Conservation (phyloP, 2,797 vertebrate genomes). For the Pangasius sanitwongsei region DNA sequence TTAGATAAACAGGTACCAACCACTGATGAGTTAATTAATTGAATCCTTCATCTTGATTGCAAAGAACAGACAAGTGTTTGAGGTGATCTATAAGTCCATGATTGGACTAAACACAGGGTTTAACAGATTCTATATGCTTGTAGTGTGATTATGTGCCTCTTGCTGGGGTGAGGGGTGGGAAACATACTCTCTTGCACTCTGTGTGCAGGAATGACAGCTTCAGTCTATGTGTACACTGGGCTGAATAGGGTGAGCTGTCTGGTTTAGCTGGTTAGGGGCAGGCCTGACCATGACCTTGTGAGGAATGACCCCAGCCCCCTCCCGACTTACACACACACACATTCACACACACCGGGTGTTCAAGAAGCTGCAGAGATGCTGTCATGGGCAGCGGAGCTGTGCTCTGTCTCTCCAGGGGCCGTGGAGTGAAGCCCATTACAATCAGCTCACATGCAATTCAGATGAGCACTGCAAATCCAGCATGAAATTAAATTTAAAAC, state of each 20-base stretch:
- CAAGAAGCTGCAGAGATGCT: conserved; percentile 39
- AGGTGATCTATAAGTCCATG: background rate
- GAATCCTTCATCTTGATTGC: conserved; percentile 8
- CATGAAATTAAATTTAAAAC: conserved; percentile 83
- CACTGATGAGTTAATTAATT: conserved; percentile 7
- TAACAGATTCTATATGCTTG: background rate
- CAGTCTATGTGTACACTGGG: conserved; percentile 30
- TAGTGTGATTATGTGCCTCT: background rate
- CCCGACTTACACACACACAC: background rate
- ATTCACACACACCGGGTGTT: conserved; percentile 11
- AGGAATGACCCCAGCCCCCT: conserved; percentile 36
- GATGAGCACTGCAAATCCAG: conserved; percentile 79
- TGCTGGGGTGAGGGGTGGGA: conserved; percentile 42
- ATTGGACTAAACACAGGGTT: conserved; percentile 13
- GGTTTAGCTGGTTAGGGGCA: conserved; percentile 43
- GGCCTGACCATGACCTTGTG: conserved; percentile 57
- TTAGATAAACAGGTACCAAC: background rate
- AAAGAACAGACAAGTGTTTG: background rate
- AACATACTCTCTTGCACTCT: conserved; percentile 33
- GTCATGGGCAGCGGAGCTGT: conserved; percentile 46
- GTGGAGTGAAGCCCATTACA: conserved; percentile 70
- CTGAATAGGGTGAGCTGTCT: conserved; percentile 50
- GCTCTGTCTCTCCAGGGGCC: conserved; percentile 55
- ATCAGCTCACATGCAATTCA: conserved; percentile 76
- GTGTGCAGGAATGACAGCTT: conserved; percentile 50